Conservation (phyloP, 1,140 invertebrate genomes). For the Magallana gigas region DNA sequence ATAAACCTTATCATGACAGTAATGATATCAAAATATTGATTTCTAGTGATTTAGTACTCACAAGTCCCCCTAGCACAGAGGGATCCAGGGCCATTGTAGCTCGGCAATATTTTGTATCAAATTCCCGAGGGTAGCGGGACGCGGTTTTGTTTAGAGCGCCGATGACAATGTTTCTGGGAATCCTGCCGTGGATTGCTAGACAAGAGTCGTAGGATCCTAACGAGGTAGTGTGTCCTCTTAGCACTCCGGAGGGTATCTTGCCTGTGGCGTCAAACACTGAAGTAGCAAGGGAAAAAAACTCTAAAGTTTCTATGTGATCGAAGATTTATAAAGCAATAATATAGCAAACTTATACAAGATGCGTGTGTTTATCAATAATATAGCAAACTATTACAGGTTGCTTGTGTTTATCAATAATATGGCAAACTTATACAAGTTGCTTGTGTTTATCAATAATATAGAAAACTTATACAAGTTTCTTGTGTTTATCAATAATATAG, state of each 20-base stretch:
- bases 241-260: constrained; percentile 73
- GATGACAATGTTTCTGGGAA: constrained; percentile 45
- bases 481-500: no score
- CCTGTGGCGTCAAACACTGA: constrained; percentile 74
- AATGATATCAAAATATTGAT: no score
- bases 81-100: constrained; percentile 50
- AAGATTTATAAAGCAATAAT: no score
- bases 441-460: no score
- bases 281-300: background rate
- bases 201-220: constrained; percentile 76
- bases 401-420: no score
- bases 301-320: no score
- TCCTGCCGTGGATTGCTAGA: constrained; percentile 54
- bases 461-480: no score
- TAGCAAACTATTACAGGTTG: no score
- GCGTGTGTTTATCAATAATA: no score
- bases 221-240: constrained; percentile 73
- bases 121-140: constrained; percentile 41
- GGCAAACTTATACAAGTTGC: no score
- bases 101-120: constrained; percentile 57
- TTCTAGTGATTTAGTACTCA: background rate
- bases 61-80: constrained; percentile 12
- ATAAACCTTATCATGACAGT: no score
- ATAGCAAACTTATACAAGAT: no score
- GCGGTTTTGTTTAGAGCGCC: constrained; percentile 32